phyloP scores from a whole-genome alignment of 2,888 invertebrate genomes.

The Coenonympha arcania region DNA sequence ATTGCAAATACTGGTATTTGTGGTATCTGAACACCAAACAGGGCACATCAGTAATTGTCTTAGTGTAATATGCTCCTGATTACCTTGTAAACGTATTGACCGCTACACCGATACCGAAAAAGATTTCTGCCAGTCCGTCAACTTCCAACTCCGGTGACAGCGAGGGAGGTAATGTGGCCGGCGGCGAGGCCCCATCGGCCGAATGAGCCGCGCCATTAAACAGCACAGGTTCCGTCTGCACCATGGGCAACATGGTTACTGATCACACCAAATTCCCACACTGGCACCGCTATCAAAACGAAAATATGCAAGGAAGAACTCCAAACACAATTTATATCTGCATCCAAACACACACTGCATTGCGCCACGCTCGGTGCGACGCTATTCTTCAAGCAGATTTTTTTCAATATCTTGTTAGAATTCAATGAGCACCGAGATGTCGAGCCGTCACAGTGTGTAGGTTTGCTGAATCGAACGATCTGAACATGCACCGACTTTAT shows the following conservation, averaged over 20 bases:
- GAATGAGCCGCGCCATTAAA: conserved; percentile 60
- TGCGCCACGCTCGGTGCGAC: conserved; percentile 69
- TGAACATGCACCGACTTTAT: conserved; percentile 58
- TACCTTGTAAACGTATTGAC: conserved; percentile 64
- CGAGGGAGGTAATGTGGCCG: conserved; percentile 64
- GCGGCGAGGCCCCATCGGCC: conserved; percentile 54
- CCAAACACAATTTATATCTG: conserved; percentile 60
- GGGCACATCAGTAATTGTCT: background rate
- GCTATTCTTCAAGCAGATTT: conserved; percentile 44
- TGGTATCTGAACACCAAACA: conserved; percentile 4
- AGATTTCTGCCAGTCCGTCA: conserved; percentile 66
- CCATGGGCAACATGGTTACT: conserved; percentile 68
- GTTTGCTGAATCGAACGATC: conserved; percentile 35
- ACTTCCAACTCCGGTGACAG: conserved; percentile 66
- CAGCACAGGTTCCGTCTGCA: conserved; percentile 63
- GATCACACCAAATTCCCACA: conserved; percentile 47
- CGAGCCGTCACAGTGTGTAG: conserved; percentile 13
- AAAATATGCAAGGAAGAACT: conserved; percentile 49
- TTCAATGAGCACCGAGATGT: conserved; percentile 4
- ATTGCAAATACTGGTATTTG: background rate
- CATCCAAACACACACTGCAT: conserved; percentile 71
- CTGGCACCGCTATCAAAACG: conserved; percentile 47
- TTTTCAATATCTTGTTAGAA: conserved; percentile 25
- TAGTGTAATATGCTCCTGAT: conserved; percentile 12
- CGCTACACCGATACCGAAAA: conserved; percentile 68